These are phyloP conservation scores for Pachypanchax playfairii DNA, from an alignment of 2,113 vertebrate genomes.

Conservation along the genomic window DNA sequence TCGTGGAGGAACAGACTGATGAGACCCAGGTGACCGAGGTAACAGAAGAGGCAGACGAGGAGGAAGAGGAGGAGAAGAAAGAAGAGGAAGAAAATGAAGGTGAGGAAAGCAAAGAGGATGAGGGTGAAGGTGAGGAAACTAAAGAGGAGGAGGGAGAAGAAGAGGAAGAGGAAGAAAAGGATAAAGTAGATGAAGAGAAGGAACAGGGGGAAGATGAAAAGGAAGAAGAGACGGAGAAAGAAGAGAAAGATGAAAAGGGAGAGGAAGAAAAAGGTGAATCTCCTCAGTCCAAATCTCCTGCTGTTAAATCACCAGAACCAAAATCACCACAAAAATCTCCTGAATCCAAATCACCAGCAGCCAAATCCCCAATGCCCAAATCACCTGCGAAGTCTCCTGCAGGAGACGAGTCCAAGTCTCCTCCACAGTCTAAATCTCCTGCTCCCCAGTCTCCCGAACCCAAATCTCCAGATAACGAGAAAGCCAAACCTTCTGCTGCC, in stretches of 20 bases:
- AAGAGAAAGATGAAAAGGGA: slow-evolving; percentile 40
- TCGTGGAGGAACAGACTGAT: slow-evolving; percentile 90
- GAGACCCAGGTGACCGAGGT: slow-evolving; percentile 92
- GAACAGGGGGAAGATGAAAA: slow-evolving; percentile 18
- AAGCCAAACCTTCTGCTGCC: slow-evolving; percentile 28
- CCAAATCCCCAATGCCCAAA: slow-evolving; percentile 61
- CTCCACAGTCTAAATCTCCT: slow-evolving; percentile 61
- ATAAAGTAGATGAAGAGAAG: slow-evolving; percentile 13
- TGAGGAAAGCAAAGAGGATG: slow-evolving; percentile 43
- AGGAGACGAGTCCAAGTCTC: slow-evolving; percentile 65
- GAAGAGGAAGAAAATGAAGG: slow-evolving; percentile 46
- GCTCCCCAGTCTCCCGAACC: slow-evolving; percentile 61
- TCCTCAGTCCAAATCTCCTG: slow-evolving; percentile 56
- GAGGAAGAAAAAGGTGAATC: slow-evolving; percentile 50
- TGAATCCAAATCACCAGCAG: slow-evolving; percentile 61
- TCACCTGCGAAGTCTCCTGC: slow-evolving; percentile 52
- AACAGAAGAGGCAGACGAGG: slow-evolving; percentile 86
- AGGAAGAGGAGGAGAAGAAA: slow-evolving; percentile 66
- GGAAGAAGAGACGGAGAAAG: slow-evolving; percentile 9
- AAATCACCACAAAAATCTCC: slow-evolving; percentile 66
- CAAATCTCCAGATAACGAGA: slow-evolving; percentile 68
- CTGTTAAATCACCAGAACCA: slow-evolving; percentile 58
- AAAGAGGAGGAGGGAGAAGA: slow-evolving; percentile 34
- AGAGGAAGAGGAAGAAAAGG: slow-evolving; percentile 9
- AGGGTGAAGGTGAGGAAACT: slow-evolving; percentile 37